Evolutionary conservation across 2,888 invertebrate species (phyloP), one percentile per base, ranked within the genome.

Genomic region (Ormyrus labotus): DNA sequence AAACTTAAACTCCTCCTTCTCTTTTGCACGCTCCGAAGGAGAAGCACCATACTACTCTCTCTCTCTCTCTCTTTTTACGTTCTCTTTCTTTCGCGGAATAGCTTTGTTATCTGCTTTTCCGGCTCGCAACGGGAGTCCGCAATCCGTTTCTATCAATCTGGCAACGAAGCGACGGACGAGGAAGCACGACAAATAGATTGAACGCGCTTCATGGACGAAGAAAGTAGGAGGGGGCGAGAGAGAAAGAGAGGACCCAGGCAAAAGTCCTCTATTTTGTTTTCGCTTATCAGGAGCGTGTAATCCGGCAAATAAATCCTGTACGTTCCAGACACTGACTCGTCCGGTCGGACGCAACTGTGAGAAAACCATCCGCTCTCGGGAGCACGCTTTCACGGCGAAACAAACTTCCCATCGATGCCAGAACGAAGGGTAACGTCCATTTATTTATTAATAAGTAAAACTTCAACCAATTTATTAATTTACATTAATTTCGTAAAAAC

Each of bases 71-170:
- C 2, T 19, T 19, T 19, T 19, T 19, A 19, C 19, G 19, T 19
- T 19, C 19, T 1, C 19, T 19, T 19, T 19, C 19, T 19, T 19
- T 19, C 19, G 19, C 19, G 19, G 19, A 19, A 19, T 19, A 19
- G 19, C 19, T 19, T 19, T 86, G 87, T 87, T 87, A 87, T 87
- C 87, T 85, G 84, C 83, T 85, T 87, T 85, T 82, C 85, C 85
- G 85, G 85, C 84, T 85, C 47, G 85, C 84, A 84, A 85, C 85
- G 86, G 86, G 84, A 85, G 84, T 83, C 84, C 82, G 84, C 87
- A 87, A 87, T 86, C 87, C 86, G 85, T 86, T 86, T 85, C 86
- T 85, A 87, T 87, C 87, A 86, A 87, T 87, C 86, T 85, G 82
- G 80, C 82, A 68, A 69, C 84, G 81, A 83, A 83, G 19, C 19